Base-by-base conservation (phyloP, 2,797 vertebrate genomes). In the Centroberyx gerrardi region DNA sequence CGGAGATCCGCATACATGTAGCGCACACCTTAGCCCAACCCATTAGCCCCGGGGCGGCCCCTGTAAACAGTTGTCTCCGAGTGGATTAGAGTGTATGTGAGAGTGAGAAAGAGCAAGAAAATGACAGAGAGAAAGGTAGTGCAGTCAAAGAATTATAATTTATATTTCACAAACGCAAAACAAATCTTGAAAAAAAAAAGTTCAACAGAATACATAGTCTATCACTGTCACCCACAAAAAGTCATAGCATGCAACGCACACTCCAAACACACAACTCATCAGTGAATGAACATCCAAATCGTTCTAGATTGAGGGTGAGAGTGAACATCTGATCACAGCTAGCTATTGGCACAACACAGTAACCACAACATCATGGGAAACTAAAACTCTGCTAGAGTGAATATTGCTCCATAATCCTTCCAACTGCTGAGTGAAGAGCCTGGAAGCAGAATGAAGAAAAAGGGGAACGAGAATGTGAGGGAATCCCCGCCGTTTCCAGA, bases 401-500 rank as follows among this genome's bases (percentile, higher is more conserved):
- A 40, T 46, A 36, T 48, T 28, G 61, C 62, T 70, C 15, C 2
- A 42, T 28, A 51, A 49, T 12, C 4, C 27, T 15, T 68, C 59
- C 38, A 69, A 29, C 2, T 2, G 18, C 63, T 18, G 40, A 61
- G 18, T 8, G 40, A 62, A 28, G 29, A 56, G 54, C 46, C 54
- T 56, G 52, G 29, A 63, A 67, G 68, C 28, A 28, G 66, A 65
- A 68, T 3, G 13, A 67, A 59, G 42, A 36, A 62, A 76, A 71
- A 42, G 3, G n/a, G 49, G 6, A 3, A 27, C 5, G 56, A 29
- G 42, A 68, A 63, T 62, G 74, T 49, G 73, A 82, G 84, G 85
- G 80, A 88, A 83, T 87, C 83, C 73, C 79, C 42, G 5, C 60
- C 29, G 62, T 52, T 66, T 81, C 59, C 74, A 76, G 79, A 88